Conservation (phyloP, 2,888 invertebrate genomes). For the Aspidiotus rigidus region DNA sequence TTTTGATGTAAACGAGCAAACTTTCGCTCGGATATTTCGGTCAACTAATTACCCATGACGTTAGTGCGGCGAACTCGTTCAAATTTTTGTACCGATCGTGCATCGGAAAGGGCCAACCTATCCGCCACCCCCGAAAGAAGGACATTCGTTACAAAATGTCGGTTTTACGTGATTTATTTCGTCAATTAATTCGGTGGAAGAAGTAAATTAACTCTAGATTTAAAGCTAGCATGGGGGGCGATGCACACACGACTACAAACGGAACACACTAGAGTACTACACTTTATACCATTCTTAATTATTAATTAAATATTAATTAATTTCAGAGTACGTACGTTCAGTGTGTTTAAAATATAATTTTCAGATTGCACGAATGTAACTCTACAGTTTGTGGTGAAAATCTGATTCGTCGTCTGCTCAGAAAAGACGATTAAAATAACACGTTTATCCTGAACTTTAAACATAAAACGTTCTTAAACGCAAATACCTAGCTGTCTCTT, state of each 20-base stretch:
- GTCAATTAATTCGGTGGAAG: constrained; percentile 9
- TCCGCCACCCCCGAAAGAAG: neutral
- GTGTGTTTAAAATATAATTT: constrained; percentile 30
- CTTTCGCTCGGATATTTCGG: too few relatives aligned
- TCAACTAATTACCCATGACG: too few relatives aligned
- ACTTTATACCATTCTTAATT: constrained; percentile 31
- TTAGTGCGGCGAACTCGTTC: too few relatives aligned
- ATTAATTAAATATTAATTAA: constrained; percentile 32
- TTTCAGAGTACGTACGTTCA: constrained; percentile 10
- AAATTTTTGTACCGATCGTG: too few relatives aligned
- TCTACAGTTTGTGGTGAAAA: neutral
- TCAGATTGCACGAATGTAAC: constrained; percentile 26
- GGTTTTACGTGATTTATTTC: constrained; percentile 6
- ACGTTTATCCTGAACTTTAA: too few relatives aligned
- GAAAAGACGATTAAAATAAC: too few relatives aligned
- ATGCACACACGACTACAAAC: neutral
- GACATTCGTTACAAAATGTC: constrained; percentile 7
- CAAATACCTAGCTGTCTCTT: too few relatives aligned
- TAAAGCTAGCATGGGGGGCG: neutral
- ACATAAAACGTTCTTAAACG: too few relatives aligned
- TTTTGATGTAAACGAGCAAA: too few relatives aligned
- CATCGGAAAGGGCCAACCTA: too few relatives aligned
- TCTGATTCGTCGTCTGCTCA: too few relatives aligned
- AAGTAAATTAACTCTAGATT: constrained; percentile 11
- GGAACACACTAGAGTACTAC: neutral